Percentiles rank a stretch among this genome's conserved stretches.
These are phyloP conservation scores for Tachystola acroxantha DNA, from an alignment of 2,888 invertebrate species.

Conservation along the genomic window DNA sequence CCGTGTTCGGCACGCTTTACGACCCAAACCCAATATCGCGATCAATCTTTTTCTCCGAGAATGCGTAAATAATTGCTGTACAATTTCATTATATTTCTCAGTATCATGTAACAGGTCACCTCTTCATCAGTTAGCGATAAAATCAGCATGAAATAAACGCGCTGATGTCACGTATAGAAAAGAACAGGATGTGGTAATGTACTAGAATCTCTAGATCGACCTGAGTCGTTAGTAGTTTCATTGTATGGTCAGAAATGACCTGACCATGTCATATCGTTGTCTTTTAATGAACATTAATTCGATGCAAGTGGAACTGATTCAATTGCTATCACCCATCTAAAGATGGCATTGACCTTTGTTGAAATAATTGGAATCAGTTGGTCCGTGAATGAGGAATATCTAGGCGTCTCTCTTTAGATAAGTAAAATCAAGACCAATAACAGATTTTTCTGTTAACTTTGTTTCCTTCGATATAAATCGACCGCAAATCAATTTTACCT, in stretches of 20 bases:
- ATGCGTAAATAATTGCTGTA: slow-evolving; percentile 6
- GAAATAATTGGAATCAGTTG: slow-evolving; percentile 47
- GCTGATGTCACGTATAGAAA: slow-evolving; percentile 43
- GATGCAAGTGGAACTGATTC: slow-evolving; percentile 76
- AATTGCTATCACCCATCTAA: slow-evolving; percentile 68
- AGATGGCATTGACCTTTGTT: slow-evolving; percentile 68
- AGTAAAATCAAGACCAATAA: slow-evolving; percentile 6
- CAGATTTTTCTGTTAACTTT: no score
- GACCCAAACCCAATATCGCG: slow-evolving; percentile 35
- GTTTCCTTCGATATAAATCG: no score
- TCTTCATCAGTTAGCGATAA: slow-evolving; percentile 23
- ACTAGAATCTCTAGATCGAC: slow-evolving; percentile 32
- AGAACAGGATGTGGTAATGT: slow-evolving; percentile 41
- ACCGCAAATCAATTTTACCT: no score
- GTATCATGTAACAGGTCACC: slow-evolving; percentile 25
- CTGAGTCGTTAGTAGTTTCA: slow-evolving; percentile 24
- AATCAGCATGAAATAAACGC: slow-evolving; percentile 35
- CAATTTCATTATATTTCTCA: slow-evolving; percentile 2
- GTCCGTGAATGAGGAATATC: slow-evolving; percentile 27
- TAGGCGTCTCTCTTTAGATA: slow-evolving; percentile 20
- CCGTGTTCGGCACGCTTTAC: slow-evolving; percentile 58
- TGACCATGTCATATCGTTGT: slow-evolving; percentile 43
- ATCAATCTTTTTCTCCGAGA: slow-evolving; percentile 32
- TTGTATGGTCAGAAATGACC: slow-evolving; percentile 34
- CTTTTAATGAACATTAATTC: slow-evolving; percentile 69